phyloP scores from a whole-genome alignment of 2,113 vertebrate genomes.

The Caracal caracal region DNA sequence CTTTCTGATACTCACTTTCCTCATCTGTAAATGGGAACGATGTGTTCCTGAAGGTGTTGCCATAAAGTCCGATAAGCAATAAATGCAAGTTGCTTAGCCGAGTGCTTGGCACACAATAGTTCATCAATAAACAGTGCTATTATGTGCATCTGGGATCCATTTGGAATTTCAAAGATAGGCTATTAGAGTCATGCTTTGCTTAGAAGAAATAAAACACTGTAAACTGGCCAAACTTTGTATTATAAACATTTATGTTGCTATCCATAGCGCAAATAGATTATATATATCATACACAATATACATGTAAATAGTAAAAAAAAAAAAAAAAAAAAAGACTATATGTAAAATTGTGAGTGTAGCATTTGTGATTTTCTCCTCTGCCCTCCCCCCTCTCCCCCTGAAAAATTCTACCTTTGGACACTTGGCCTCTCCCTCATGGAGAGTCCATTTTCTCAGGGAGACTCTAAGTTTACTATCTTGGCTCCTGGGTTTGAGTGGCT shows the following conservation, averaged over 20 bases:
- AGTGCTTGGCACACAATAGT: background rate
- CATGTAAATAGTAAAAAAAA: background rate
- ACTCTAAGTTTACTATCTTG: background rate
- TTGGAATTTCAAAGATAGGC: slow-evolving; percentile 15
- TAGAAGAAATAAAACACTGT: background rate
- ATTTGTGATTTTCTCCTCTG: background rate
- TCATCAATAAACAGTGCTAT: background rate
- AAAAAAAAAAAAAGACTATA: too few relatives aligned
- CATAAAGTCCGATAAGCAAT: background rate
- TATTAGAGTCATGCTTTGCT: background rate
- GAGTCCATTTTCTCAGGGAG: background rate
- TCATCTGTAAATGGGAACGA: background rate
- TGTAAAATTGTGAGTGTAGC: background rate
- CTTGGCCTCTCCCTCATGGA: background rate
- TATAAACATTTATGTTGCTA: background rate
- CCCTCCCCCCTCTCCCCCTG: background rate
- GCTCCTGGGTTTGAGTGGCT: background rate
- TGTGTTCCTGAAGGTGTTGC: background rate
- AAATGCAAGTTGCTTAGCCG: background rate
- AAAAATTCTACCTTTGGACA: slow-evolving; percentile 14
- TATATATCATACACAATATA: background rate
- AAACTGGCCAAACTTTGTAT: background rate
- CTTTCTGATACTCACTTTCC: background rate
- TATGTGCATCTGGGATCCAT: background rate
- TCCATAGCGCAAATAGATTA: background rate